Evolutionary conservation across 2,113 vertebrate genomes (phyloP).

Genomic region (Sander vitreus): DNA sequence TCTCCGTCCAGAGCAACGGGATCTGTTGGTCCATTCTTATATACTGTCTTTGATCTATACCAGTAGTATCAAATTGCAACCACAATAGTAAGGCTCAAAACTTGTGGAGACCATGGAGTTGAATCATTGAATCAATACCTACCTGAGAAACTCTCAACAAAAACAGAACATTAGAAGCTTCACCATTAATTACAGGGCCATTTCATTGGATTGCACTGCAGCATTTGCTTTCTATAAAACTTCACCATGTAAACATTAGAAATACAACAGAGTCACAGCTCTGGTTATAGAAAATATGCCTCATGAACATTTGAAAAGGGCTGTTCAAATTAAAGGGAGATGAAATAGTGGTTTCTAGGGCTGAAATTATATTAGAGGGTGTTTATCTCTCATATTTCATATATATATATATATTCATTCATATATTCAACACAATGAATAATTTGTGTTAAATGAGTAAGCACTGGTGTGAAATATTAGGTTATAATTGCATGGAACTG

Average conservation of each 20-base stretch:
- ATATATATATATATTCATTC: constrained; percentile 59
- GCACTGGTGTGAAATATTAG: constrained; percentile 42
- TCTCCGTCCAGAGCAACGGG: too few relatives aligned
- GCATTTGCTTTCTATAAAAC: background rate
- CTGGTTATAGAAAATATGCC: background rate
- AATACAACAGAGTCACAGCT: background rate
- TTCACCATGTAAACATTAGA: background rate
- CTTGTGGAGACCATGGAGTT: background rate
- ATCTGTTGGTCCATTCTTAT: too few relatives aligned
- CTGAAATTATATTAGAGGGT: constrained; percentile 37
- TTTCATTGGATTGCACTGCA: constrained; percentile 2
- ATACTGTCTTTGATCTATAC: too few relatives aligned
- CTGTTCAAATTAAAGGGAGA: background rate
- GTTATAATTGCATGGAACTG: constrained; percentile 59
- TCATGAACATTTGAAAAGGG: background rate
- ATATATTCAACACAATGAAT: constrained; percentile 61
- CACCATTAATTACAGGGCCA: background rate
- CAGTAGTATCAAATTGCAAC: background rate
- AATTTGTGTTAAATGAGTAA: constrained; percentile 61
- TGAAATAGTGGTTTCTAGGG: constrained; percentile 28
- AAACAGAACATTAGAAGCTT: background rate
- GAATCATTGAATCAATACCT: background rate
- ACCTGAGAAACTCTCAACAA: background rate
- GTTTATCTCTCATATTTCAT: too few relatives aligned
- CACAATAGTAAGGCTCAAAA: background rate